A percentile compares a stretch with the other conserved stretches of the same genome.
Evolutionary conservation across 2,113 vertebrate species (phyloP).

Genomic region (Prunella himalayana): DNA sequence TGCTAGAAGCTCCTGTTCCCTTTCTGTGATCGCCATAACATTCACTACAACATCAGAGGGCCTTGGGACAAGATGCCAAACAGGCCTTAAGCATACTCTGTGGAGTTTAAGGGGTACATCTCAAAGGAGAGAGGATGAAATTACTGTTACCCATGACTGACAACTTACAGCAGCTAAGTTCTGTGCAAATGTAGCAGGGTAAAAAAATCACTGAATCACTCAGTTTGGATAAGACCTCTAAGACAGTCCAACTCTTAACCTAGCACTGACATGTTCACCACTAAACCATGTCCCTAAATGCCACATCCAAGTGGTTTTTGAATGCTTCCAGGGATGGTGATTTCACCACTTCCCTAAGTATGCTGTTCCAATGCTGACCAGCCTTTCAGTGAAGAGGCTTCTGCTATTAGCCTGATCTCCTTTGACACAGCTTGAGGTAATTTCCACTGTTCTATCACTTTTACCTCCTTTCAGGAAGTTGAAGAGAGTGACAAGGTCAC

Average conservation of each 20-base stretch:
- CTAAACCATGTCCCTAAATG: not conserved
- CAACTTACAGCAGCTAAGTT: not conserved
- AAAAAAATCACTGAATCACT: not conserved
- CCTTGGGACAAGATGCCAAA: not conserved
- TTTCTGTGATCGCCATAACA: not conserved
- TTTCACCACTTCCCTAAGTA: not conserved
- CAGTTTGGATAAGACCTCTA: not conserved
- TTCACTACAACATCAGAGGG: fast-evolving
- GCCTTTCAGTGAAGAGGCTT: not conserved
- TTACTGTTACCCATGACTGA: not conserved
- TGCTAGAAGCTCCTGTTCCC: not conserved
- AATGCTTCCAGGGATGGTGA: not conserved
- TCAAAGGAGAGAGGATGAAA: not conserved
- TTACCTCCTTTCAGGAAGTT: not conserved
- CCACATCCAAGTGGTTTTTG: not conserved
- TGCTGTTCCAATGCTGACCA: not conserved
- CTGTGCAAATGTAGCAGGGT: not conserved
- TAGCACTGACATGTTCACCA: not conserved
- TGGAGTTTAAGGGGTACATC: not conserved
- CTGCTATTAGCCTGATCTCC: not conserved
- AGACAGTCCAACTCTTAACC: not conserved
- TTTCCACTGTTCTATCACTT: not conserved
- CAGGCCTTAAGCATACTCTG: not conserved
- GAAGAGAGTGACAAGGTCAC: not conserved
- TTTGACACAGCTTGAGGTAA: not conserved